A percentile compares a stretch with the other conserved stretches of the same genome.
Evolutionary conservation across 2,888 invertebrate species (phyloP).

Genomic region (Heliconius hortense): DNA sequence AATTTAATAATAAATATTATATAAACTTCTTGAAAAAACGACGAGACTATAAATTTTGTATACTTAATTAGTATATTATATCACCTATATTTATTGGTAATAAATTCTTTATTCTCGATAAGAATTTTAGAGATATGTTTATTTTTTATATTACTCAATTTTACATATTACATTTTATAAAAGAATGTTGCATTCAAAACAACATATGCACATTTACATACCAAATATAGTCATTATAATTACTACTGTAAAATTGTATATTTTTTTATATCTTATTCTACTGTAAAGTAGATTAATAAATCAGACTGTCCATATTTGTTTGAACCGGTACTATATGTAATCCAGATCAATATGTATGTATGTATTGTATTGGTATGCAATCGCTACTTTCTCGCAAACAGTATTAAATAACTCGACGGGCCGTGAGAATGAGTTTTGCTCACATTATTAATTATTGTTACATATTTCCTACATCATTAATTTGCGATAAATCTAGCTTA

Average conservation of each 20-base stretch:
- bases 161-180: neutral
- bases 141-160: neutral
- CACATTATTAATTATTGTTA: conserved; percentile 8
- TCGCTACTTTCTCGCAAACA: conserved; percentile 26
- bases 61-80: neutral
- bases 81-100: neutral
- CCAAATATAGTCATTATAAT: neutral
- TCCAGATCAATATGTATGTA: conserved; percentile 17
- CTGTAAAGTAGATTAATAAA: conserved; percentile 10
- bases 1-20: neutral
- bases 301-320: conserved; percentile 19
- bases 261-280: neutral
- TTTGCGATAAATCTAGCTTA: neutral
- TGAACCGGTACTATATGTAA: conserved; percentile 19
- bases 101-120: neutral
- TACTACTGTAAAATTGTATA: neutral
- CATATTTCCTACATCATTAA: conserved; percentile 4
- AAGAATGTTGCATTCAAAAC: neutral
- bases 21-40: neutral
- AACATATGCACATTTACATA: neutral
- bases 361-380: conserved; percentile 13
- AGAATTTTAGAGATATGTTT: neutral
- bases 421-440: conserved; percentile 24
- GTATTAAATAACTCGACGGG: conserved; percentile 13
- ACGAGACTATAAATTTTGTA: neutral